Percentiles rank a stretch among this genome's conserved stretches.
These are phyloP conservation scores for Drosophila busckii DNA, from an alignment of 1,140 invertebrate genomes.

Conservation along the genomic window DNA sequence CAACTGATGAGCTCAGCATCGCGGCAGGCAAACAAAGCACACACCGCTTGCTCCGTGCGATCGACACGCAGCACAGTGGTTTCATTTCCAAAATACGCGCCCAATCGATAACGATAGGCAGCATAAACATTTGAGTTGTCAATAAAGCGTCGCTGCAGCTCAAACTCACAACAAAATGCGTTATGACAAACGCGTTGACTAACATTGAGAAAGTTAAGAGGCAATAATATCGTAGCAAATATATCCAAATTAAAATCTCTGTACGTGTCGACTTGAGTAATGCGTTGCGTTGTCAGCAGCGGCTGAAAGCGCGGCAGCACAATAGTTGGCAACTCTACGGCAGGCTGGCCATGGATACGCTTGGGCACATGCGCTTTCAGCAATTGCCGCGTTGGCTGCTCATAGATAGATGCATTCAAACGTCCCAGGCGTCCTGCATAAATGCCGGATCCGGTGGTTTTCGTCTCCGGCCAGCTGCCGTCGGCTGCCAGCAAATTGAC, in stretches of 20 bases:
- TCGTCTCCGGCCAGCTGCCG: constrained; percentile 65
- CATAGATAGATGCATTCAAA: constrained; percentile 44
- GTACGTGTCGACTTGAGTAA: constrained; percentile 37
- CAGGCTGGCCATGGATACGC: constrained; percentile 62
- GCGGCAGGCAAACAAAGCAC: constrained; percentile 78
- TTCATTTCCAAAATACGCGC: constrained; percentile 69
- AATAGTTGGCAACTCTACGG: too few species aligned
- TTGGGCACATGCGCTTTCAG: constrained; percentile 63
- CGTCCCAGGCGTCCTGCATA: constrained; percentile 77
- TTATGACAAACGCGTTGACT: constrained; percentile 29
- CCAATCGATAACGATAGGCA: constrained; percentile 75
- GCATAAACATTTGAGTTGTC: neutral
- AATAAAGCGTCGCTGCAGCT: constrained; percentile 8
- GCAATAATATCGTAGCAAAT: constrained; percentile 35
- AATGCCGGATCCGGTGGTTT: constrained; percentile 79
- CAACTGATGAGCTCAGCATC: constrained; percentile 53
- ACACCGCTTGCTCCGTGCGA: constrained; percentile 72
- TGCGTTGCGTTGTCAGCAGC: constrained; percentile 15
- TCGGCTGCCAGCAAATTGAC: constrained; percentile 81
- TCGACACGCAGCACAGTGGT: constrained; percentile 56
- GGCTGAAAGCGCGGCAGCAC: too few species aligned
- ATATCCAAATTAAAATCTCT: constrained; percentile 66
- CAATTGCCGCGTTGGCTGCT: constrained; percentile 48
- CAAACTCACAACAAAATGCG: constrained; percentile 46
- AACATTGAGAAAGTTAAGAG: constrained; percentile 17